These are phyloP conservation scores for Andrena fulva DNA, from an alignment of 2,888 invertebrate genomes.

Conservation along the genomic window DNA sequence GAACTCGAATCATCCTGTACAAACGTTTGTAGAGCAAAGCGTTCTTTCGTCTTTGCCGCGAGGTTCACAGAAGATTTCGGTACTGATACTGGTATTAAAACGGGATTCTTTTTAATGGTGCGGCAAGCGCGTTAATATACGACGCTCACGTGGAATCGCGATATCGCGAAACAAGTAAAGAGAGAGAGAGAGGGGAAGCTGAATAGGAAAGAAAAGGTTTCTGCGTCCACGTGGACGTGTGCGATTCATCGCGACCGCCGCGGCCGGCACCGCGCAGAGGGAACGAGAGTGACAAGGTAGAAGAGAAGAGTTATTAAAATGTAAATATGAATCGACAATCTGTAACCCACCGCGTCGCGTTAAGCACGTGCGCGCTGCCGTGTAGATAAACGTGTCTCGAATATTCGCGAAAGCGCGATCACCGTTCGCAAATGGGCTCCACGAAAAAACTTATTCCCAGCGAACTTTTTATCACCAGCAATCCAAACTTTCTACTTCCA, in stretches of 20 bases:
- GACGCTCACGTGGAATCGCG: constrained; percentile 25
- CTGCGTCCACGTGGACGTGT: constrained; percentile 35
- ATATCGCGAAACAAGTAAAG: constrained; percentile 27
- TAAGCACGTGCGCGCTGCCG: constrained; percentile 64
- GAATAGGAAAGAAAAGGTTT: constrained; percentile 22
- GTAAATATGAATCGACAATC: constrained; percentile 78
- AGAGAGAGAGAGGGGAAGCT: not conserved
- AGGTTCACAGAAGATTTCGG: not conserved
- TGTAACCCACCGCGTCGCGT: constrained; percentile 68
- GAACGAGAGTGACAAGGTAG: constrained; percentile 62
- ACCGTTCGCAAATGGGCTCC: constrained; percentile 58
- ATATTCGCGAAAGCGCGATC: constrained; percentile 60
- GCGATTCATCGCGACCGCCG: constrained; percentile 24
- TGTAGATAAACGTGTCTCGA: constrained; percentile 66
- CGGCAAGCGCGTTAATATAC: constrained; percentile 40
- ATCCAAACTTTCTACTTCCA: constrained; percentile 5
- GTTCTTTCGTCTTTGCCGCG: not conserved
- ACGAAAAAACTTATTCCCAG: constrained; percentile 37
- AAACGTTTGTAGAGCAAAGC: not conserved
- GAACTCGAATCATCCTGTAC: not conserved
- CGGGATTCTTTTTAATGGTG: constrained; percentile 43
- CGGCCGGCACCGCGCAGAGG: constrained; percentile 26
- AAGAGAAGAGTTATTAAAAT: constrained; percentile 77
- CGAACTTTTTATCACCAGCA: constrained; percentile 52
- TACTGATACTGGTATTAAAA: constrained; percentile 20